A percentile compares a stretch with the other conserved stretches of the same genome.
Conservation (phyloP, 2,888 invertebrate genomes). For the Heliconius sara region DNA sequence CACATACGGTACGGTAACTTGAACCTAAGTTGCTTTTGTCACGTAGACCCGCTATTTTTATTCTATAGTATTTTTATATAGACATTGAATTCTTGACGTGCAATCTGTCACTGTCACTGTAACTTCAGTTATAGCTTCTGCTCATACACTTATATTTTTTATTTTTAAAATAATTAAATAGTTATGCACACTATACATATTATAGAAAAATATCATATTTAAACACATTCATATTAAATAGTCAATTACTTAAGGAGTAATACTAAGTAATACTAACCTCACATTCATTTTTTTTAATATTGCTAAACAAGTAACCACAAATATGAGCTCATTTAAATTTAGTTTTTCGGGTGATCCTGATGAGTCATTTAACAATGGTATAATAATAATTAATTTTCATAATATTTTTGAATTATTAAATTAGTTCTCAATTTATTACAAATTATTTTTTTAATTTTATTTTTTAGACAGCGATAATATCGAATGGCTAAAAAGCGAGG, state of each 20-base stretch:
- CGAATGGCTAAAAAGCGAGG: conserved; percentile 66
- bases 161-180: too few relatives aligned
- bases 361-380: conserved; percentile 32
- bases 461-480: conserved; percentile 52
- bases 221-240: not conserved
- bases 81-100: too few relatives aligned
- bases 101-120: too few relatives aligned
- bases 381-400: not conserved
- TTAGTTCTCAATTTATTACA: not conserved
- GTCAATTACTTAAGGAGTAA: not conserved
- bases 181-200: not conserved
- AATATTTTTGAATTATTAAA: conserved; percentile 6
- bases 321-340: conserved; percentile 61
- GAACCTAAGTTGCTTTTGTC: too few relatives aligned
- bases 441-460: conserved; percentile 28
- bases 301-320: not conserved
- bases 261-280: not conserved
- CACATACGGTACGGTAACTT: too few relatives aligned
- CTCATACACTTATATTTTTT: too few relatives aligned
- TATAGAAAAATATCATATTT: not conserved
- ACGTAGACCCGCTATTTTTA: not conserved
- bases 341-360: conserved; percentile 62
- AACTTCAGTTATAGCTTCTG: too few relatives aligned
- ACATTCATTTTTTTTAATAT: not conserved
- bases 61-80: not conserved